Base-by-base conservation (phyloP, 2,888 invertebrate species). In the Ormyrus pomaceus region DNA sequence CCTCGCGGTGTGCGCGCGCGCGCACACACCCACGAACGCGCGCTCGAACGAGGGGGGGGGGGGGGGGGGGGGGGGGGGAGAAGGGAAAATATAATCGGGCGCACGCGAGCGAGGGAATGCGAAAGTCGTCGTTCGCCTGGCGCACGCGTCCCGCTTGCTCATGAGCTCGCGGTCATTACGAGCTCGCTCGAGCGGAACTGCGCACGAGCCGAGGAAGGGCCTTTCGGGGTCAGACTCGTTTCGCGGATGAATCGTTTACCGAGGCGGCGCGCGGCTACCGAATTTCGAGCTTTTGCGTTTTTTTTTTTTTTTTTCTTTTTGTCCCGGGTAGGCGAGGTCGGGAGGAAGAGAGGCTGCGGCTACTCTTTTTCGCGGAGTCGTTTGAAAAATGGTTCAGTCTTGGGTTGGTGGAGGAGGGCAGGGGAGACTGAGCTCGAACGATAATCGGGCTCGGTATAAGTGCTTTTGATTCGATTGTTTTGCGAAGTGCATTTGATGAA, bases 181-280 rank as follows among this genome's bases (percentile, higher is more conserved):
- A 70, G 79, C 62, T 82, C 82, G 82, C 81, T 86, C 86, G 81
- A 83, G 83, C 82, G 82, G 82, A 81, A 82, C 53, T 5, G n/a
- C 7, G 7, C 34, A 34, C 34, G 34, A 34, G 2, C 50, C 46
- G 68, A 55, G 69, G 34, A 69, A 69, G 75, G 58, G 74, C 66
- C 13, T 76, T 69, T 76, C 61, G 55, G 34, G 75, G 68, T 76
- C 75, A 48, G 51, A 59, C 75, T 51, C 66, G 74, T 74, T 74
- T 59, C n/a, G 55, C 48, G 48, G 64, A 65, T 66, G 58, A 45
- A n/a, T 51, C 50, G 51, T 50, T 11, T 13, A 19, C 13, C 13
- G 5, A 55, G 53, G 62, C 34, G 34, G 4, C 34, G 34, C 34
- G 34, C 34, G 34, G 34, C 34, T 34, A 4, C 34, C 34, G 34